These are phyloP conservation scores for Tetragonula carbonaria DNA, from an alignment of 2,888 invertebrate genomes.

Conservation along the genomic window DNA sequence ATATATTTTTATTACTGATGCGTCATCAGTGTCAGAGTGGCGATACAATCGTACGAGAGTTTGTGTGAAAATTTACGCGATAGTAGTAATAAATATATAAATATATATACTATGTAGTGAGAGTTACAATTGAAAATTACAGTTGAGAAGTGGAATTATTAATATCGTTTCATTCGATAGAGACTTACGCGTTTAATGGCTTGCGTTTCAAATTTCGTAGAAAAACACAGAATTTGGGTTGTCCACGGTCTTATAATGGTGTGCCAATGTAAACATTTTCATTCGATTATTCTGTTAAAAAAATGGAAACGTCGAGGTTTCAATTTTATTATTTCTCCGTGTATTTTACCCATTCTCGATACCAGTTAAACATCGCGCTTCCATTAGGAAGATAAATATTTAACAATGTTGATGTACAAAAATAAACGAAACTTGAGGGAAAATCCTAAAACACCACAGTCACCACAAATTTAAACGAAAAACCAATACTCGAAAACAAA, in stretches of 20 bases:
- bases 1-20: too few species aligned
- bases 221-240: neutral
- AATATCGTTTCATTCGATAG: neutral
- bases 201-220: neutral
- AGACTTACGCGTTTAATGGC: neutral
- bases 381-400: too few species aligned
- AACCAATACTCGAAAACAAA: too few species aligned
- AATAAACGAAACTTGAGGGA: too few species aligned
- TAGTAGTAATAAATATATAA: too few species aligned
- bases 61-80: too few species aligned
- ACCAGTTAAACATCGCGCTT: too few species aligned
- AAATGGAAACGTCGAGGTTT: neutral
- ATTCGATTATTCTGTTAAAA: neutral
- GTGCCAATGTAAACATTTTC: neutral
- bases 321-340: neutral
- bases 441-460: too few species aligned
- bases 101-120: neutral
- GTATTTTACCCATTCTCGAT: neutral
- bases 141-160: neutral
- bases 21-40: too few species aligned
- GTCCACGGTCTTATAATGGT: fast-evolving
- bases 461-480: too few species aligned
- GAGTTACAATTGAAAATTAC: neutral
- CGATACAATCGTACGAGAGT: too few species aligned
- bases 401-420: too few species aligned